phyloP scores from a whole-genome alignment of 2,113 vertebrate genomes.

The cat (Felis catus) region F.catus_Fca126_mat1.0 CM031416.1:119972001-119972500 shows the following conservation, averaged over 20 bases:
- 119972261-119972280: neutral
- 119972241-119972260: neutral
- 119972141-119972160: too few species aligned
- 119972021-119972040: too few species aligned
- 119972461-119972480: neutral
- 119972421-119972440: constrained; percentile 25
- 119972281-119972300: constrained; percentile 18
- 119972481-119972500: neutral
- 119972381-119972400: constrained; percentile 35
- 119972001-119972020: neutral
- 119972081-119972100: too few species aligned
- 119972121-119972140: too few species aligned
- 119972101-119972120: too few species aligned
- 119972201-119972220: too few species aligned
- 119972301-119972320: neutral
- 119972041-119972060: too few species aligned
- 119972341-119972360: constrained; percentile 24
- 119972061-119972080: too few species aligned
- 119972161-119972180: too few species aligned
- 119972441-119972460: neutral
- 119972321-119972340: neutral
- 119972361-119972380: constrained; percentile 31
- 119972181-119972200: too few species aligned
- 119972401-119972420: constrained; percentile 42
- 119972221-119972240: neutral